phyloP scores from a whole-genome alignment of 2,113 vertebrate genomes.

The Neofelis nebulosa region DNA sequence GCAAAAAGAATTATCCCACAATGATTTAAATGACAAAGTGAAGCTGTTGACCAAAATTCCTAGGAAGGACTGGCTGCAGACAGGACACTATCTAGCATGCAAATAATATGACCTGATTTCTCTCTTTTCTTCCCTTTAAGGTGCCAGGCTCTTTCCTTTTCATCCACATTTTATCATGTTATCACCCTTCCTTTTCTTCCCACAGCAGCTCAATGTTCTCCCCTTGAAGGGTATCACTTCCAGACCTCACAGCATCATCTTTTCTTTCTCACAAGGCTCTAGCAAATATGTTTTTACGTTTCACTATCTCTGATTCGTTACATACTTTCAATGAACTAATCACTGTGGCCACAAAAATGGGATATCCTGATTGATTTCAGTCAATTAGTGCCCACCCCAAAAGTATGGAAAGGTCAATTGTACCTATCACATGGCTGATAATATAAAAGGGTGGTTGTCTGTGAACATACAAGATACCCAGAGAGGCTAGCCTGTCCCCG shows the following conservation, averaged over 20 bases:
- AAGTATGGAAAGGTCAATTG: neutral
- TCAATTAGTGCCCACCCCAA: neutral
- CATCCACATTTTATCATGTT: neutral
- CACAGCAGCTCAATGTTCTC: neutral
- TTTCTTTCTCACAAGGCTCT: neutral
- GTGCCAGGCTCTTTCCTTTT: neutral
- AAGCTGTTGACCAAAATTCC: neutral
- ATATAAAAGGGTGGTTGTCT: neutral
- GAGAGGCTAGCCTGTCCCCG: neutral
- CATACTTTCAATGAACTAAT: neutral
- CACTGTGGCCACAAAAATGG: neutral
- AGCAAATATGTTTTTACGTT: neutral
- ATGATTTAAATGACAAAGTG: neutral
- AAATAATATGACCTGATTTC: neutral
- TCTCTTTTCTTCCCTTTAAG: neutral
- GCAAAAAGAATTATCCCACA: neutral
- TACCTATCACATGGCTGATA: neutral
- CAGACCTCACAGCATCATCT: neutral
- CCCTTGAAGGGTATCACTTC: neutral
- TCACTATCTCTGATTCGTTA: neutral
- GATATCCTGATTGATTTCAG: neutral
- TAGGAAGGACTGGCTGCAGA: neutral
- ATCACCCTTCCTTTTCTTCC: neutral
- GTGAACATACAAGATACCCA: neutral
- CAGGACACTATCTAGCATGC: neutral